phyloP scores from a whole-genome alignment of 64 coral and sea anemone genomes.

The Acropora tenuis region DNA sequence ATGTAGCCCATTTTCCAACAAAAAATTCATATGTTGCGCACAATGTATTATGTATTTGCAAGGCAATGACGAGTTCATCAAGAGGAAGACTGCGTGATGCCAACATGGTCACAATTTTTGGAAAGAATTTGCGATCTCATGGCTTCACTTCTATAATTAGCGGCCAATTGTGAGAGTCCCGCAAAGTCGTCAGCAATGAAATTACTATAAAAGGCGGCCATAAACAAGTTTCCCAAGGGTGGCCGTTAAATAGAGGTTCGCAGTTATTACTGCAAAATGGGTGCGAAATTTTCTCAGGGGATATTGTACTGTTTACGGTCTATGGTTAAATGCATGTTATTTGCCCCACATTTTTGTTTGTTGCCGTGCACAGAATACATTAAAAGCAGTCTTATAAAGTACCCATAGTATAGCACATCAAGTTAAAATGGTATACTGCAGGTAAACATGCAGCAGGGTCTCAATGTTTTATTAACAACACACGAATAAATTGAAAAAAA shows the following conservation, averaged over 20 bases:
- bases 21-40: not conserved
- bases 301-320: not conserved
- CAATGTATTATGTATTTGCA: not conserved
- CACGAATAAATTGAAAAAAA: not conserved
- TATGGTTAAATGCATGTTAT: constrained; percentile 3
- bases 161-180: not conserved
- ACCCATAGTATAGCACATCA: not conserved
- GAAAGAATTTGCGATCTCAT: not conserved
- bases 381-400: not conserved
- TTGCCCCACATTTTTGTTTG: not conserved
- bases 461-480: not conserved
- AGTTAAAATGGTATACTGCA: not conserved
- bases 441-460: not conserved
- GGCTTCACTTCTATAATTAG: not conserved
- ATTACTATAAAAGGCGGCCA: not conserved
- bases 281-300: not conserved
- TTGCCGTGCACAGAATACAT: not conserved
- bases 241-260: not conserved
- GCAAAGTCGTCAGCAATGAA: not conserved
- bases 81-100: not conserved
- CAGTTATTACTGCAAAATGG: not conserved
- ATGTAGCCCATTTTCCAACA: not conserved
- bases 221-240: not conserved
- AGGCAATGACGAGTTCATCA: not conserved
- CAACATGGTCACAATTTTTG: not conserved